Percentiles rank a stretch among this genome's conserved stretches.
phyloP scores from a whole-genome alignment of 2,888 invertebrate genomes.

The Laothoe populi region DNA sequence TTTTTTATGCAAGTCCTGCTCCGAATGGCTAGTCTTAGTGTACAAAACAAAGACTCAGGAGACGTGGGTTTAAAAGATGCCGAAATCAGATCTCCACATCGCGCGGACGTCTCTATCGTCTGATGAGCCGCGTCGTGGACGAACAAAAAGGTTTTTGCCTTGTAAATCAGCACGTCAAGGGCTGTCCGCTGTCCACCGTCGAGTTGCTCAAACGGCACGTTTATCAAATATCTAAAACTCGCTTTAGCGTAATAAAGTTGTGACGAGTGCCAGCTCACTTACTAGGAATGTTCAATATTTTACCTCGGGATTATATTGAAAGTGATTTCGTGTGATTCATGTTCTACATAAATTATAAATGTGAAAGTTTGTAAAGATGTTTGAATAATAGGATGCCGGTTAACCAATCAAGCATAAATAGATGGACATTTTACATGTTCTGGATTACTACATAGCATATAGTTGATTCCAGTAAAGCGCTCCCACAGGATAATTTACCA shows the following conservation, averaged over 20 bases:
- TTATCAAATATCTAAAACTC: conserved; percentile 54
- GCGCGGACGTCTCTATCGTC: conserved; percentile 71
- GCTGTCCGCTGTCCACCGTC: conserved; percentile 20
- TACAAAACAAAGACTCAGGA: conserved; percentile 53
- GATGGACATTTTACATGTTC: too few relatives aligned
- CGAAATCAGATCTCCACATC: conserved; percentile 72
- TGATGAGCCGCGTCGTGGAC: conserved; percentile 56
- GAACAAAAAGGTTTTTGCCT: conserved; percentile 70
- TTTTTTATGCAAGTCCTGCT: neutral
- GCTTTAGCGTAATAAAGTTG: conserved; percentile 48
- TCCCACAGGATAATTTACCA: too few relatives aligned
- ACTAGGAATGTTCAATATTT: conserved; percentile 1
- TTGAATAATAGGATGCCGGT: too few relatives aligned
- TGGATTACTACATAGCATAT: too few relatives aligned
- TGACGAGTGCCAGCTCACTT: conserved; percentile 16
- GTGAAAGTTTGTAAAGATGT: too few relatives aligned
- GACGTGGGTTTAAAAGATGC: conserved; percentile 69
- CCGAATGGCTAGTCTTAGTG: conserved; percentile 36
- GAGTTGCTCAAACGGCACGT: conserved; percentile 43
- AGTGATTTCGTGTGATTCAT: conserved; percentile 9
- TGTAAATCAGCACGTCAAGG: conserved; percentile 73
- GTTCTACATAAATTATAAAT: too few relatives aligned
- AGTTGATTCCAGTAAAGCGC: too few relatives aligned
- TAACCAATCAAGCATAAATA: too few relatives aligned
- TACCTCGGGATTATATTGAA: conserved; percentile 5